Evolutionary conservation across 1,140 invertebrate species (phyloP).

Genomic region (Euschistus heros): DNA sequence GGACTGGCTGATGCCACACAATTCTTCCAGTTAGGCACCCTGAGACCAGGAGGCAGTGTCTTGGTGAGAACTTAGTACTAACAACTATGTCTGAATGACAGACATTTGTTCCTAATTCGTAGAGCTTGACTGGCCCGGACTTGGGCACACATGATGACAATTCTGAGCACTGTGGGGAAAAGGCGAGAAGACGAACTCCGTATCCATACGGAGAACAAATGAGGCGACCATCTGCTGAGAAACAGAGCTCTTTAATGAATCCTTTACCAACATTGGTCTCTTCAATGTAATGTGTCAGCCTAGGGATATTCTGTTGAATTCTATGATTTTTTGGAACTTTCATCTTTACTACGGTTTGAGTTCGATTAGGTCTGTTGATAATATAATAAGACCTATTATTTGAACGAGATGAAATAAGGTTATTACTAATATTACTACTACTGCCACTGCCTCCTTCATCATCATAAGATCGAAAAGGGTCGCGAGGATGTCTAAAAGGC

Average conservation of each 20-base stretch:
- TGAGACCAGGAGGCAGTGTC: conserved; percentile 71
- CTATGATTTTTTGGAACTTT: conserved; percentile 22
- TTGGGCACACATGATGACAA: conserved; percentile 55
- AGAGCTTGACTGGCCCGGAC: conserved; percentile 35
- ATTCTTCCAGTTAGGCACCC: conserved; percentile 80
- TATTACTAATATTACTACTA: background rate
- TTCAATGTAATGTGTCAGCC: conserved; percentile 73
- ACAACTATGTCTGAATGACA: conserved; percentile 77
- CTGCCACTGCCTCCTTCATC: background rate
- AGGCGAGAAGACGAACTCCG: conserved; percentile 70
- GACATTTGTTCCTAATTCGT: conserved; percentile 55
- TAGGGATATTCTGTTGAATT: conserved; percentile 37
- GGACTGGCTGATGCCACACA: conserved; percentile 75
- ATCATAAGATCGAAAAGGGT: background rate
- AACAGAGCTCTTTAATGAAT: conserved; percentile 60
- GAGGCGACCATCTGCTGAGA: conserved; percentile 75
- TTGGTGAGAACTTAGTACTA: conserved; percentile 81
- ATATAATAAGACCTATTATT: conserved; percentile 16
- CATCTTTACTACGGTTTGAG: background rate
- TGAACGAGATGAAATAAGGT: background rate
- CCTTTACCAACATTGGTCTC: conserved; percentile 73
- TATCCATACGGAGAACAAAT: conserved; percentile 81
- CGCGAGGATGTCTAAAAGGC: too few species aligned
- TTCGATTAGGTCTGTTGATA: conserved; percentile 9
- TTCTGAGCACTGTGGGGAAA: conserved; percentile 66